These are phyloP conservation scores for Vombatus ursinus DNA, from an alignment of 2,113 vertebrate species.

Conservation along the genomic window DNA sequence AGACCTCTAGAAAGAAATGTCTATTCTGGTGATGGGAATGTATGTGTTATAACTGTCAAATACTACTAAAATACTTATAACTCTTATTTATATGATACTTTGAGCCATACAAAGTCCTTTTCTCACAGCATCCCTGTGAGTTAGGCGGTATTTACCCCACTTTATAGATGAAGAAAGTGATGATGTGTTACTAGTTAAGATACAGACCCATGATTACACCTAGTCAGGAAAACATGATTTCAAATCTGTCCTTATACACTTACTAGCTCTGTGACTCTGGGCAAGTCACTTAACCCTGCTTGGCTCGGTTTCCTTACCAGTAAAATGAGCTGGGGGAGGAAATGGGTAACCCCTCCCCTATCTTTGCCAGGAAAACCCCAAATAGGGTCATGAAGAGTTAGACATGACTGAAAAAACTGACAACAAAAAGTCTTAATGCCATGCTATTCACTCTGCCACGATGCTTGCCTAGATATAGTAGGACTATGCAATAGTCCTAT, in stretches of 20 bases:
- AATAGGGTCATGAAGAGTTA: background rate
- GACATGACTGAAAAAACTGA: background rate
- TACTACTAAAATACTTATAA: background rate
- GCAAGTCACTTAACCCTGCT: too few relatives aligned
- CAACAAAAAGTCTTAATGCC: rapidly evolving
- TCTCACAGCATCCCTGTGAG: background rate
- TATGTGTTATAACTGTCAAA: background rate
- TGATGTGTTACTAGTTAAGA: background rate
- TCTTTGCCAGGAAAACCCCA: too few relatives aligned
- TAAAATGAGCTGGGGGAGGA: too few relatives aligned
- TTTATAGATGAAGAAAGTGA: background rate
- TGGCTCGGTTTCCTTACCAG: too few relatives aligned
- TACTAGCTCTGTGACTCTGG: too few relatives aligned
- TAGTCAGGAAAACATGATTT: background rate
- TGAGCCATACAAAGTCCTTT: background rate
- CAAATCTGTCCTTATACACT: too few relatives aligned
- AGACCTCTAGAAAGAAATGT: background rate
- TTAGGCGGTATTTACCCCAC: background rate
- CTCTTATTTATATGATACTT: background rate
- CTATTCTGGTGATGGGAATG: background rate
- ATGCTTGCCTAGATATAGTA: background rate
- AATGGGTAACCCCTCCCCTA: too few relatives aligned
- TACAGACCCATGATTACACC: background rate
- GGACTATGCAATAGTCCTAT: background rate
- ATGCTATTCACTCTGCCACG: background rate